Evolutionary conservation across 2,888 invertebrate species (phyloP), one percentile per base, ranked within the genome.

Genomic region (Habroteleia sp.): DNA sequence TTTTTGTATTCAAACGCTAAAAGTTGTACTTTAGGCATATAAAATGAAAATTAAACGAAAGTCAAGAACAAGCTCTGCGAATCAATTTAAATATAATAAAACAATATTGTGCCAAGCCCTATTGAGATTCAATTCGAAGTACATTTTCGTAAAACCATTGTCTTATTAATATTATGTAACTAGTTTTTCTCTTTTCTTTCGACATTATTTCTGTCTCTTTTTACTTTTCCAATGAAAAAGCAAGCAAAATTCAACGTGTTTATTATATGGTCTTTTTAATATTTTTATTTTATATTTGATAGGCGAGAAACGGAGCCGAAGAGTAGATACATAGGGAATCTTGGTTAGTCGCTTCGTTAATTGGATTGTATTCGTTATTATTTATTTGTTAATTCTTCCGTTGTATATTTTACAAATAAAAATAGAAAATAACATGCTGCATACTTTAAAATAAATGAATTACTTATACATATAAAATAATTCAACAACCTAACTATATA

Each of bases 91-190:
- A 37, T 37, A 23, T 58, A 56, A 56, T 37, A 42, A 66, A 56
- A 48, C 42, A 10, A 27, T 42, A 25, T 35, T 72, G 72, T 72
- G 72, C 72, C 68, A 68, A 68, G 41, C 16, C 16, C 16, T 29
- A 33, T 54, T 4, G 11, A 25, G 1, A 33, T 39, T 58, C 13
- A 11, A 42, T 63, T 37, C 5, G 20, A 13, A 50, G 41, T 65
- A 58, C 63, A 65, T 14, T 72, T 62, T 62, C 54, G 54, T 71
- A 72, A 72, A 63, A 72, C 72, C 41, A 72, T 72, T 63, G 63
- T 63, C 72, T 72, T 54, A 63, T 48, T 17, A 1, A 31, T 29
- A 13, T 48, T 31, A 17, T 7, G 14, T 27, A 13, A 35, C 46
- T 41, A 33, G 6, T 35, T 50, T 35, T 16, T 50, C 8, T 7